Evolutionary conservation across 2,888 invertebrate genomes (phyloP).

Genomic region (Plagiodera versicolora): DNA sequence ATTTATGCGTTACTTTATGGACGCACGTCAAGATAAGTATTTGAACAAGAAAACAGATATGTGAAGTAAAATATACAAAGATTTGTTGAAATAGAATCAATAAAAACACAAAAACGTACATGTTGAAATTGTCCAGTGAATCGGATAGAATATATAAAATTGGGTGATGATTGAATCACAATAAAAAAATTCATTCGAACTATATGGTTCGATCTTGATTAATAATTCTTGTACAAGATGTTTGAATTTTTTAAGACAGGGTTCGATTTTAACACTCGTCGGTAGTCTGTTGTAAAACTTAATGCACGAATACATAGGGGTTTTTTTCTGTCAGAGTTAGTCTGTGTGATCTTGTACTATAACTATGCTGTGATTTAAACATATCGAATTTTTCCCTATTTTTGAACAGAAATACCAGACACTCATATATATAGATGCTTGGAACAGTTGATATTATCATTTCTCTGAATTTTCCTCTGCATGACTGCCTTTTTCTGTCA

Average conservation of each 20-base stretch:
- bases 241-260: conserved; percentile 6
- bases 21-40: too few relatives aligned
- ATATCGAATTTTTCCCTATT: background rate
- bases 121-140: too few relatives aligned
- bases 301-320: conserved; percentile 2
- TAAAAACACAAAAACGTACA: too few relatives aligned
- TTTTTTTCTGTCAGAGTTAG: background rate
- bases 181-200: too few relatives aligned
- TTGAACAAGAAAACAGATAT: too few relatives aligned
- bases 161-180: too few relatives aligned
- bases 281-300: background rate
- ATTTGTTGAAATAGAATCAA: too few relatives aligned
- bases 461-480: conserved; percentile 1
- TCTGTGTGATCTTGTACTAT: background rate
- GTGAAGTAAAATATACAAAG: too few relatives aligned
- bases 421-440: background rate
- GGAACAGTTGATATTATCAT: background rate
- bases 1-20: too few relatives aligned
- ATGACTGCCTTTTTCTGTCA: background rate
- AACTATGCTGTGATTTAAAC: background rate
- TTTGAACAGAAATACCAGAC: background rate
- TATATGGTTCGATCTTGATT: too few relatives aligned
- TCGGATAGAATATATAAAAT: too few relatives aligned
- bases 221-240: background rate
- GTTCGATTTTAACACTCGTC: background rate